Evolutionary conservation across 2,113 vertebrate genomes (phyloP).

Genomic region (Scytalopus superciliaris): DNA sequence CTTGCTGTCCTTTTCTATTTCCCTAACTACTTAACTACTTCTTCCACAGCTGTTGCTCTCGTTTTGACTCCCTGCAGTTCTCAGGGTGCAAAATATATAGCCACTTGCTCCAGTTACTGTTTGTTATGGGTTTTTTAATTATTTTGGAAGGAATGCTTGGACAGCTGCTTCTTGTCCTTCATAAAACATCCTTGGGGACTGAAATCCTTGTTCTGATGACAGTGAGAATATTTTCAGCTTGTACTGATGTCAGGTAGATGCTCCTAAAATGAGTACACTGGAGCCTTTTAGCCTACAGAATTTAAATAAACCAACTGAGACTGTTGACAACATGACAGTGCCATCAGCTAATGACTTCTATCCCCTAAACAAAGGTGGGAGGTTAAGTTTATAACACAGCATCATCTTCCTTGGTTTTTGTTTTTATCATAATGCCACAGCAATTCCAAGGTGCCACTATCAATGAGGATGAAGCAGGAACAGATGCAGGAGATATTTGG

Average conservation of each 20-base stretch:
- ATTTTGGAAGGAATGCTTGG: slow-evolving; percentile 19
- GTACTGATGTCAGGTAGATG: neutral
- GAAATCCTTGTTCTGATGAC: neutral
- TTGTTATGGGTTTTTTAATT: neutral
- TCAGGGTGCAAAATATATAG: neutral
- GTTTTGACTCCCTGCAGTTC: neutral
- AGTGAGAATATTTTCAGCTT: neutral
- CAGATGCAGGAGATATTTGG: neutral
- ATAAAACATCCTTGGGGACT: neutral
- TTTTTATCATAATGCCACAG: neutral
- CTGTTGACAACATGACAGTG: neutral
- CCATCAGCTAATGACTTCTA: neutral
- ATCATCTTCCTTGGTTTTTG: neutral
- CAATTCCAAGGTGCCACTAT: neutral
- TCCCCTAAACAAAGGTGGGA: neutral
- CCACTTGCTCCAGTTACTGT: neutral
- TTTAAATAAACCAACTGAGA: neutral
- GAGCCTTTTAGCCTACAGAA: neutral
- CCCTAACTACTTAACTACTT: neutral
- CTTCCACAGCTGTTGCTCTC: neutral
- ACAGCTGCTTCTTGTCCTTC: slow-evolving; percentile 16
- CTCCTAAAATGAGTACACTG: neutral
- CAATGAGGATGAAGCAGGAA: neutral
- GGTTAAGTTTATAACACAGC: neutral
- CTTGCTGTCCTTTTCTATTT: neutral